Evolutionary conservation across 2,113 vertebrate genomes (phyloP), one percentile per base, ranked within the genome.

Genomic region (Pedetes capensis): DNA sequence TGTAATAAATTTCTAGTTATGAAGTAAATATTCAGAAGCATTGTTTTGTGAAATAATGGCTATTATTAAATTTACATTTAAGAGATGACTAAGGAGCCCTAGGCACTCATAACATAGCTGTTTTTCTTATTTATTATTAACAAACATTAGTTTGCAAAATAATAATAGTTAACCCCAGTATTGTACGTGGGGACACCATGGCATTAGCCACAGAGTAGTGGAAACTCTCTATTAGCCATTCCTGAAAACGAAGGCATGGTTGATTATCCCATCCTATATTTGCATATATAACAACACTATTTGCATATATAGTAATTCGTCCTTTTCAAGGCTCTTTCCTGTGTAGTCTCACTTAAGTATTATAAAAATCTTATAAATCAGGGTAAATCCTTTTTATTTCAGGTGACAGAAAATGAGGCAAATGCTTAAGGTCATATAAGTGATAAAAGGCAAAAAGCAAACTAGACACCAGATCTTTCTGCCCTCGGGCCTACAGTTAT

Each of bases 271-370:
- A 57, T 29, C n/a, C 39, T 82, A 27, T 13, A 72, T 72, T 66
- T 91, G 91, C 49, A 87, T 27, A 66, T 44, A 61, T 39, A 64
- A 47, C 81, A 89, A 92, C n/a, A n/a, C n/a, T 13, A 72, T 72
- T 66, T 91, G 91, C 49, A 87, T 27, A 66, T 44, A 61, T 39
- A 64, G 55, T 86, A 89, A 92, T 25, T 42, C 59, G 34, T 78
- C 29, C 23, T 94, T 92, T 86, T 69, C 55, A 87, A 83, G 92
- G 53, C n/a, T 95, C 85, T 94, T 71, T 87, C 61, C n/a, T 59
- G 64, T 18, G 16, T 51, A 89, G 53, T 92, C 20, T 89, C n/a
- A 81, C 81, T 63, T 49, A 72, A 92, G 12, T 76, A 78, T 87
- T 72, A 94, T 20, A 94, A 92, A 80, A 92, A 44, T 89, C 14